A percentile compares a stretch with the other conserved stretches of the same genome.
phyloP scores from a whole-genome alignment of 1,140 invertebrate genomes.

The Listronotus oregonensis region DNA sequence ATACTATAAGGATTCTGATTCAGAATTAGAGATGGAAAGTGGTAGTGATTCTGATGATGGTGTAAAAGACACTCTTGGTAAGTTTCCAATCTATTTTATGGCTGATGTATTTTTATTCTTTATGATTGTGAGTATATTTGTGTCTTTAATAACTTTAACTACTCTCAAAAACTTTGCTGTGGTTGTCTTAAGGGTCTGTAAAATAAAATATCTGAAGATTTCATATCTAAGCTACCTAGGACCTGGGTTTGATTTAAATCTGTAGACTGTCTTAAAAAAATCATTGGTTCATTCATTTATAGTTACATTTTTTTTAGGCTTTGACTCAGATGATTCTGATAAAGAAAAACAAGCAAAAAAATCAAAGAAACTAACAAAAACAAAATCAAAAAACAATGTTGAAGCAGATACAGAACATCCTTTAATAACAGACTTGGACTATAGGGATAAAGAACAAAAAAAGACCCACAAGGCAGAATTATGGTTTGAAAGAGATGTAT shows the following conservation, averaged over 20 bases:
- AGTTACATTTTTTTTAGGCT: constrained; percentile 56
- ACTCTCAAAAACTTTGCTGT: no score
- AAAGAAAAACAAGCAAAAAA: constrained; percentile 53
- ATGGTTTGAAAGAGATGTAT: constrained; percentile 91
- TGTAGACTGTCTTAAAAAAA: no score
- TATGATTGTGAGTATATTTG: not conserved
- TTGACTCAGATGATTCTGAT: constrained; percentile 56
- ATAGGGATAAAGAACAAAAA: constrained; percentile 72
- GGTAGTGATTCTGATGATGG: constrained; percentile 62
- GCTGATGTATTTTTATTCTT: not conserved
- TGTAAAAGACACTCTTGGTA: constrained; percentile 66
- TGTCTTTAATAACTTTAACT: no score
- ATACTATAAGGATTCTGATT: constrained; percentile 75
- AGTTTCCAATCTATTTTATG: constrained; percentile 10
- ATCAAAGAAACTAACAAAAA: constrained; percentile 51
- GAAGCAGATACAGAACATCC: constrained; percentile 69
- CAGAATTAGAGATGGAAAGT: constrained; percentile 67
- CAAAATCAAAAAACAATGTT: constrained; percentile 55
- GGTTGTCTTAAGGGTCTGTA: no score
- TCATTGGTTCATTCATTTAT: no score
- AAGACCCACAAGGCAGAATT: constrained; percentile 76
- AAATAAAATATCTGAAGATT: no score
- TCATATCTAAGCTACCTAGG: no score
- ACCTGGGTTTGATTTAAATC: no score
- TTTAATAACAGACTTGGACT: constrained; percentile 82